Evolutionary conservation across 2,888 invertebrate genomes (phyloP).

Genomic region (Danaus chrysippus): DNA sequence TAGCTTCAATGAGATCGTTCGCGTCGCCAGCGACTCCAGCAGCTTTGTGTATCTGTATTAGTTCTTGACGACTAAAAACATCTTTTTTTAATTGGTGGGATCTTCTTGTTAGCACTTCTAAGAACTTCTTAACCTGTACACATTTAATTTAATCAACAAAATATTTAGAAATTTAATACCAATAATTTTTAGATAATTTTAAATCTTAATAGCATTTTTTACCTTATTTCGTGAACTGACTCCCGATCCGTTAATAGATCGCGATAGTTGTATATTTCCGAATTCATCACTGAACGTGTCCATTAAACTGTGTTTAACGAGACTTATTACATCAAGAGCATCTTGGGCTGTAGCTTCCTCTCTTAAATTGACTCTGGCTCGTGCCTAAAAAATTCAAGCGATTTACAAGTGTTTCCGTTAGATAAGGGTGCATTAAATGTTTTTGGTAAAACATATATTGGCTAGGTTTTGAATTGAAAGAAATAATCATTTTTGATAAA

Average conservation of each 20-base stretch:
- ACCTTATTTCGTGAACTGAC: constrained; percentile 84
- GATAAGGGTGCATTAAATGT: too few species aligned
- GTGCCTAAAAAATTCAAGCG: constrained; percentile 77
- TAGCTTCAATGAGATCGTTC: constrained; percentile 83
- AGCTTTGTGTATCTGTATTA: constrained; percentile 84
- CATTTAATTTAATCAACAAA: neutral
- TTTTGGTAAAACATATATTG: too few species aligned
- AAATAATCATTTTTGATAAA: too few species aligned
- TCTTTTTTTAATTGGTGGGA: constrained; percentile 83
- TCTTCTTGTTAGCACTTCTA: constrained; percentile 82
- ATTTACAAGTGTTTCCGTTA: too few species aligned
- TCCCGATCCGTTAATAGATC: constrained; percentile 86
- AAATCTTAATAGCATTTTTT: constrained; percentile 14
- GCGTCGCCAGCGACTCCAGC: constrained; percentile 84
- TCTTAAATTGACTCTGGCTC: constrained; percentile 92
- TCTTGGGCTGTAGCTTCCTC: constrained; percentile 88
- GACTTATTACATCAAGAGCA: constrained; percentile 91
- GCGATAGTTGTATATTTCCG: constrained; percentile 80
- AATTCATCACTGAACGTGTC: constrained; percentile 87
- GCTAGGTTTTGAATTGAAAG: too few species aligned
- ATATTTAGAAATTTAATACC: neutral
- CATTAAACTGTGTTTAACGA: constrained; percentile 88
- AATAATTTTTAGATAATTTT: constrained; percentile 1
- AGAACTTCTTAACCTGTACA: constrained; percentile 84
- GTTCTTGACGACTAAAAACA: constrained; percentile 86